phyloP scores from a whole-genome alignment of 2,797 vertebrate genomes.

The Rhinatrema bivittatum region DNA sequence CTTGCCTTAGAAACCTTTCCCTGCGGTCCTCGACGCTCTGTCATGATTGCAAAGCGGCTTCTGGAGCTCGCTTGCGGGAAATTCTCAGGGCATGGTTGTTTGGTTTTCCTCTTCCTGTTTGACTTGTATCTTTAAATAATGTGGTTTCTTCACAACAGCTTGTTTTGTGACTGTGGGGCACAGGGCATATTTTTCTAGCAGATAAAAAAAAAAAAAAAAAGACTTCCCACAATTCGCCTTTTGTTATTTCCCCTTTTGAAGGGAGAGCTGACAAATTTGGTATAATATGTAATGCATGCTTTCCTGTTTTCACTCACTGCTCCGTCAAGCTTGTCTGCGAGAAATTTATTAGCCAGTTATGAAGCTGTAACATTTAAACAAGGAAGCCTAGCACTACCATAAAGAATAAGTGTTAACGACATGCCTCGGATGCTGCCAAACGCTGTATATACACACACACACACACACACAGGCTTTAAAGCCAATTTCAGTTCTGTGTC shows the following conservation, averaged over 20 bases:
- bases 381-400: constrained; percentile 7
- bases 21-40: constrained; percentile 15
- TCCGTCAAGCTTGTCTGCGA: constrained; percentile 40
- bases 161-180: constrained; percentile 54
- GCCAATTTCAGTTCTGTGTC: too few relatives aligned
- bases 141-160: constrained; percentile 54
- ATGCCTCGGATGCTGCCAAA: background rate
- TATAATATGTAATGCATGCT: constrained; percentile 47
- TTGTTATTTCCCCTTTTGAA: constrained; percentile 64
- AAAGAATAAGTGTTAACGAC: constrained; percentile 9
- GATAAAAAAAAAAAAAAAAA: constrained; percentile 48
- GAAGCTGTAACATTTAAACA: constrained; percentile 33
- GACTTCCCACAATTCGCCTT: constrained; percentile 58
- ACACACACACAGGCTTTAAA: too few relatives aligned
- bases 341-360: constrained; percentile 30
- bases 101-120: constrained; percentile 65
- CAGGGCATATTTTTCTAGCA: constrained; percentile 59
- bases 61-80: constrained; percentile 44
- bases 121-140: constrained; percentile 57
- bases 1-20: too few relatives aligned
- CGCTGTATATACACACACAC: fast-evolving
- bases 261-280: constrained; percentile 46
- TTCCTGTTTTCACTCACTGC: constrained; percentile 66
- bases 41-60: constrained; percentile 7
- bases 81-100: constrained; percentile 52